phyloP scores from a whole-genome alignment of 2,797 vertebrate genomes.

The Gila robusta region DNA sequence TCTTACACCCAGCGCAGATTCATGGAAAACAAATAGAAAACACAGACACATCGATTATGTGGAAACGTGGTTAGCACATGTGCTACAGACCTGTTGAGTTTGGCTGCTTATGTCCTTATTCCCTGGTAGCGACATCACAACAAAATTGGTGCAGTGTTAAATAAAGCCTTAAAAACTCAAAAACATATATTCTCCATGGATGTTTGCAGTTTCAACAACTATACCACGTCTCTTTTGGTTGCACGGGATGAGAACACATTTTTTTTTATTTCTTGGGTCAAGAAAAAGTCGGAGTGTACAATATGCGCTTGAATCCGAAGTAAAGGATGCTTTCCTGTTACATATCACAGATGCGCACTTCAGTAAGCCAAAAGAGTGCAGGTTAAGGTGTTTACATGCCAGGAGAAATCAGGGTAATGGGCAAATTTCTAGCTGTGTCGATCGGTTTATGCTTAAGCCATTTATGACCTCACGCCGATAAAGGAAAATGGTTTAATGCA shows the following conservation, averaged over 20 bases:
- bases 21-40: slow-evolving; percentile 8
- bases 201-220: neutral
- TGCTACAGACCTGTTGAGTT: neutral
- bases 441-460: neutral
- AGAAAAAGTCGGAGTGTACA: neutral
- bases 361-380: neutral
- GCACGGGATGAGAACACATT: neutral
- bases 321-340: neutral
- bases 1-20: neutral
- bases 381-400: neutral
- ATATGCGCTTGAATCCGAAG: neutral
- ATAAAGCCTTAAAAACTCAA: neutral
- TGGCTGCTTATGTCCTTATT: neutral
- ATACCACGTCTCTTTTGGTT: neutral
- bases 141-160: neutral
- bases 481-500: neutral
- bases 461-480: neutral
- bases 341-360: neutral
- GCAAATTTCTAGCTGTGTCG: neutral
- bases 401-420: neutral
- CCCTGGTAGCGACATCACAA: neutral
- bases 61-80: neutral
- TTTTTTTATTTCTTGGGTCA: neutral
- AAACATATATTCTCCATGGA: neutral
- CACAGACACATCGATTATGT: neutral